Conservation (phyloP, 2,888 invertebrate species). For the Mimumesa dahlbomi region DNA sequence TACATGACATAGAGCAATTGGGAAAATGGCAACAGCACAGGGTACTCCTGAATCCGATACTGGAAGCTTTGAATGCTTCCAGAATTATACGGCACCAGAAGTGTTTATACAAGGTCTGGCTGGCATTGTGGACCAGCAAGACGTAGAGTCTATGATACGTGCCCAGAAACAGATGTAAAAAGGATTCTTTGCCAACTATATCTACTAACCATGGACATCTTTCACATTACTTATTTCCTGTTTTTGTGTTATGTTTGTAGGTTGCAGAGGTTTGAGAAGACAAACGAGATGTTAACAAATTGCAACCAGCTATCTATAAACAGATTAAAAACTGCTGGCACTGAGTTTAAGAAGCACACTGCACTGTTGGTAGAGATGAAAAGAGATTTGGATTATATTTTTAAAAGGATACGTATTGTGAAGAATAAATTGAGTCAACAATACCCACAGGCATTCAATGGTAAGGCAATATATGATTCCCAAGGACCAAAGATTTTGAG, state of each 20-base stretch:
- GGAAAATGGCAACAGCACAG: constrained; percentile 77
- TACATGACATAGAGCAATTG: neutral
- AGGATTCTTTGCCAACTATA: neutral
- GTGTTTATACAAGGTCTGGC: constrained; percentile 96
- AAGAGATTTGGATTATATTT: constrained; percentile 96
- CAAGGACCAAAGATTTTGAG: too few species aligned
- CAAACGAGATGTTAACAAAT: constrained; percentile 99
- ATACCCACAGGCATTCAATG: constrained; percentile 78
- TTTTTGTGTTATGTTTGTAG: constrained; percentile 81
- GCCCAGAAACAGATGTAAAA: constrained; percentile 96
- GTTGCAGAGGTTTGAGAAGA: constrained; percentile 98
- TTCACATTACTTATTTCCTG: too few species aligned
- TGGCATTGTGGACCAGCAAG: constrained; percentile 94
- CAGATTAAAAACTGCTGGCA: constrained; percentile 91
- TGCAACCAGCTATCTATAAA: constrained; percentile 96
- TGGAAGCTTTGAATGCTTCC: constrained; percentile 91
- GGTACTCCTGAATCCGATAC: constrained; percentile 81
- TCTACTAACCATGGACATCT: too few species aligned
- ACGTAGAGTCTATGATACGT: constrained; percentile 93
- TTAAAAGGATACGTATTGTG: constrained; percentile 92
- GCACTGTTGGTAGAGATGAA: constrained; percentile 94
- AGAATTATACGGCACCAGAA: constrained; percentile 94
- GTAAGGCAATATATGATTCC: constrained; percentile 56
- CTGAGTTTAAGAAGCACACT: constrained; percentile 95
- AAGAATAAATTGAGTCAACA: constrained; percentile 88